These are phyloP conservation scores for Trachurus trachurus DNA, from an alignment of 2,797 vertebrate genomes.

Conservation along the genomic window DNA sequence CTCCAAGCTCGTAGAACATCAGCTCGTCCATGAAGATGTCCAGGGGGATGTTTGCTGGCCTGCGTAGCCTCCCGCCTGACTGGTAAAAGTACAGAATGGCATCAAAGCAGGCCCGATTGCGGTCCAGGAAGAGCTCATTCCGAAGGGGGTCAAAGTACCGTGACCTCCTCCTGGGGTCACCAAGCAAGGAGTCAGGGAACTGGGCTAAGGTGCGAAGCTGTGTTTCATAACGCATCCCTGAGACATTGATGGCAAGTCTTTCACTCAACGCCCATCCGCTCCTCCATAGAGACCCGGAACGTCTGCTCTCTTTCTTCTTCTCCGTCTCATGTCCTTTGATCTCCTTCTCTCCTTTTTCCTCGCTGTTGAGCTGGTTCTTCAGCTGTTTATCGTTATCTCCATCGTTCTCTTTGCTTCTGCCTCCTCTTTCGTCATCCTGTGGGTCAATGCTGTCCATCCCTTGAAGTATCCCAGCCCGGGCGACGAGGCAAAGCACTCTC, in stretches of 20 bases:
- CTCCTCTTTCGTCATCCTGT: constrained; percentile 54
- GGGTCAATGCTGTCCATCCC: constrained; percentile 77
- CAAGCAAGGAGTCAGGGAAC: constrained; percentile 92
- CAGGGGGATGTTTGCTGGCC: constrained; percentile 90
- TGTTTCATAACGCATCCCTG: constrained; percentile 93
- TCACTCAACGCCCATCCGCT: constrained; percentile 78
- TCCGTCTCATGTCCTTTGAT: constrained; percentile 72
- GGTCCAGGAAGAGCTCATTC: constrained; percentile 93
- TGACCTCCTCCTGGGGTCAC: constrained; percentile 87
- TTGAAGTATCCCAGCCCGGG: constrained; percentile 33
- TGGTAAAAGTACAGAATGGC: constrained; percentile 95
- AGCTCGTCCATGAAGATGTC: constrained; percentile 95
- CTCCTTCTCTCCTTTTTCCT: constrained; percentile 79
- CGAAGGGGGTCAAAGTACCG: constrained; percentile 91
- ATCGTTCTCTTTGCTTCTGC: constrained; percentile 49
- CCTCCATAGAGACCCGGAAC: constrained; percentile 74
- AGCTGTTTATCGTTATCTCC: constrained; percentile 73
- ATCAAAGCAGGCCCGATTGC: constrained; percentile 93
- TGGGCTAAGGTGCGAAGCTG: constrained; percentile 89
- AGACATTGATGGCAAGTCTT: constrained; percentile 92
- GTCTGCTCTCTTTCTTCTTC: constrained; percentile 66
- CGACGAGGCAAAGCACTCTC: constrained; percentile 36
- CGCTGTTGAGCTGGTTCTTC: constrained; percentile 75
- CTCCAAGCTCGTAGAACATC: constrained; percentile 91
- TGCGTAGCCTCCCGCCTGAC: constrained; percentile 89